A percentile compares a stretch with the other conserved stretches of the same genome.
Conservation (phyloP, 1,140 invertebrate genomes). For the Zaprionus ornatus region DNA sequence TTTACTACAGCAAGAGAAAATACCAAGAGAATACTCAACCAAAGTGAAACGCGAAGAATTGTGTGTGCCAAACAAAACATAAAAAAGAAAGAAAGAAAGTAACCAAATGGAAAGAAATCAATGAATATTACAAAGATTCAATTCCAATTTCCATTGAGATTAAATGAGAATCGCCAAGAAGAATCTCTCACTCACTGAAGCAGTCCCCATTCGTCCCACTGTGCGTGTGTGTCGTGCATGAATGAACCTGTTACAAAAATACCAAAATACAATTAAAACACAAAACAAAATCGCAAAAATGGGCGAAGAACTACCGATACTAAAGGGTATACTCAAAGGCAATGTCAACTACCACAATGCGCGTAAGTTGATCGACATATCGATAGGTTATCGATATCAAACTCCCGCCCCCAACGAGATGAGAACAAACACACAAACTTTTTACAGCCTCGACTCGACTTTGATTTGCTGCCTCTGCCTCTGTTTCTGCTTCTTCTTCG, state of each 20-base stretch:
- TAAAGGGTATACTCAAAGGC: conserved; percentile 94
- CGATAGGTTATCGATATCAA: not conserved
- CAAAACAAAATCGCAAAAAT: conserved; percentile 84
- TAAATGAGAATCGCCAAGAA: not conserved
- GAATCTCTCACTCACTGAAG: not conserved
- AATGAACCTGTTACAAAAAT: conserved; percentile 5
- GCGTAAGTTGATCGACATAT: conserved; percentile 88
- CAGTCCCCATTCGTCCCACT: not conserved
- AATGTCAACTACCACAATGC: conserved; percentile 95
- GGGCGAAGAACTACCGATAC: conserved; percentile 93
- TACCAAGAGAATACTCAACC: conserved; percentile 35
- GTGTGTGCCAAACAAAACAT: conserved; percentile 25
- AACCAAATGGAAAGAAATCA: not conserved
- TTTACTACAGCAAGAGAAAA: conserved; percentile 4
- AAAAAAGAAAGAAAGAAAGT: not conserved
- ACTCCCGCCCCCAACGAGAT: conserved; percentile 4
- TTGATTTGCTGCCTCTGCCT: conserved; percentile 40
- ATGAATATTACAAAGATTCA: not conserved
- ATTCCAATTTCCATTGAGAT: not conserved
- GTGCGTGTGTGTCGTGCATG: not conserved
- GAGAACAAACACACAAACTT: conserved; percentile 37
- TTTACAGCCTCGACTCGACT: conserved; percentile 30
- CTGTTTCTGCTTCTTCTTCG: conserved; percentile 15
- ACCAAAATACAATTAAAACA: conserved; percentile 23
- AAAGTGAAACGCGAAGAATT: conserved; percentile 29